Conservation (phyloP, 2,888 invertebrate genomes). For the Pharmacophagus antenor region DNA sequence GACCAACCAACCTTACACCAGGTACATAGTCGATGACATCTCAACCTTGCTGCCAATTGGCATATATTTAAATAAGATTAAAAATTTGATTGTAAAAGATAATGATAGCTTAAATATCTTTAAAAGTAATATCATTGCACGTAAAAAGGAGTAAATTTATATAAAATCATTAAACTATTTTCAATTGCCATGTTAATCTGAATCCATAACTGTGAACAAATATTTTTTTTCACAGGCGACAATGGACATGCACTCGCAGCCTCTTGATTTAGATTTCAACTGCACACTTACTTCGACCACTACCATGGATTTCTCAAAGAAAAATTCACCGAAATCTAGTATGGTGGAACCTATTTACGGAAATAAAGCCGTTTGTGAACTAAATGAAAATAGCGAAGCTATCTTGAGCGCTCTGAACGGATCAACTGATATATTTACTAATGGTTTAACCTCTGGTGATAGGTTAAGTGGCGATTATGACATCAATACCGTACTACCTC, state of each 20-base stretch:
- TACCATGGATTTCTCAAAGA: constrained; percentile 69
- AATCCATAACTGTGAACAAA: too few species aligned
- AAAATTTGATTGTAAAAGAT: too few species aligned
- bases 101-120: too few species aligned
- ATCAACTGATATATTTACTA: constrained; percentile 67
- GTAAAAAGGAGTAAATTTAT: too few species aligned
- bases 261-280: constrained; percentile 74
- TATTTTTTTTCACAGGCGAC: constrained; percentile 48
- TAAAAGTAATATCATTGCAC: too few species aligned
- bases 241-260: constrained; percentile 71
- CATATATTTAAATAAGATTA: too few species aligned
- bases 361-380: constrained; percentile 71
- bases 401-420: constrained; percentile 67
- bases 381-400: constrained; percentile 67
- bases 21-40: constrained; percentile 52
- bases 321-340: constrained; percentile 68
- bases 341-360: constrained; percentile 73
- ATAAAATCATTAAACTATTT: too few species aligned
- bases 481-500: constrained; percentile 72
- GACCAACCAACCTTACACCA: constrained; percentile 78
- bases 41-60: too few species aligned
- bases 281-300: constrained; percentile 69
- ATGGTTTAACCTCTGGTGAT: constrained; percentile 61
- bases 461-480: constrained; percentile 75
- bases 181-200: too few species aligned